Base-by-base conservation (phyloP, 1,140 invertebrate genomes). In the Meloidogyne hapla region DNA sequence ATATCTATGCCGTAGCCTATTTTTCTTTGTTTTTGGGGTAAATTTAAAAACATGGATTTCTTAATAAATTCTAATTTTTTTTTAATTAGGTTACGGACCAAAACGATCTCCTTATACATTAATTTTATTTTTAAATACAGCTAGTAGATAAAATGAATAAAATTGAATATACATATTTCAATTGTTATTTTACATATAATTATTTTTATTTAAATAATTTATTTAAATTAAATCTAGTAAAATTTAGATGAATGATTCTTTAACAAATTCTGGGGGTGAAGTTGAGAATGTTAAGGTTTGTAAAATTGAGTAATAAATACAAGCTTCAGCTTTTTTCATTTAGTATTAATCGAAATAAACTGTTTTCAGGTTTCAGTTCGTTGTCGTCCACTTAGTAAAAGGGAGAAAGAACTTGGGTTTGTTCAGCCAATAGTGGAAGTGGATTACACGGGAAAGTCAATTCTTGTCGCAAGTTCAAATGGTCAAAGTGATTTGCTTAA, bases 311-410 rank as follows among this genome's bases (percentile, higher is more conserved):
- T 56, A n/a, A n/a, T 56, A 6, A 56, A 1, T 6, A 33, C 33
- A n/a, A n/a, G n/a, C n/a, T n/a, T n/a, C n/a, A n/a, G n/a, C n/a
- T n/a, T n/a, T n/a, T n/a, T n/a, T n/a, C n/a, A n/a, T n/a, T n/a
- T n/a, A n/a, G n/a, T n/a, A n/a, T 33, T 8, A 8, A 33, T 33
- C 33, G 9, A 8, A 33, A 33, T 33, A 15, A 42, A 10, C 12
- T 42, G 9, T 56, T 26, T 21, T 6, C 3, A 77, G 63, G 76
- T 77, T 5, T 74, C 69, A 21, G 68, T 78, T 28, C 45, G 94
- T 75, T 91, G 94, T 77, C 91, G 94, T 72, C 94, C 94, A 0
- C 90, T 95, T 85, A 94, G 92, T 87, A 91, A 92, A 84, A 91
- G 91, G 81, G 94, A 96, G 88, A 88, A 91, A 76, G 88, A 91